phyloP scores from a whole-genome alignment of 2,797 vertebrate species.

The Amazona ochrocephala region DNA sequence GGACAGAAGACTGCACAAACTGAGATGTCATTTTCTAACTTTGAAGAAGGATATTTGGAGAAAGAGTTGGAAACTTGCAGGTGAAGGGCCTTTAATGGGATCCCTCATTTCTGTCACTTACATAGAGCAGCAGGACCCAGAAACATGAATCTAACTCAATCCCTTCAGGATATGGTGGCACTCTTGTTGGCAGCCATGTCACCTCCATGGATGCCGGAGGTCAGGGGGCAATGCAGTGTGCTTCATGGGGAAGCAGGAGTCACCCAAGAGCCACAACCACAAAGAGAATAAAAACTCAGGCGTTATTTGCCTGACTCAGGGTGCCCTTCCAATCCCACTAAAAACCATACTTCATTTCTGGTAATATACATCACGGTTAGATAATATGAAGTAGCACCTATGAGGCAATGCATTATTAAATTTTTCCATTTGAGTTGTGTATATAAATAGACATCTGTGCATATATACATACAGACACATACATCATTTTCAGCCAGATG shows the following conservation, averaged over 20 bases:
- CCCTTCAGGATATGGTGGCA: background rate
- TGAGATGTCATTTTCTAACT: background rate
- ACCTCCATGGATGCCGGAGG: accelerated
- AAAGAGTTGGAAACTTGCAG: background rate
- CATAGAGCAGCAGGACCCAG: background rate
- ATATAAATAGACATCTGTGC: background rate
- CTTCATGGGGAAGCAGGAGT: background rate
- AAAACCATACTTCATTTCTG: background rate
- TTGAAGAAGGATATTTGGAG: background rate
- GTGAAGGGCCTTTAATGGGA: background rate
- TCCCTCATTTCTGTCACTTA: background rate
- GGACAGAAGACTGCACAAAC: background rate
- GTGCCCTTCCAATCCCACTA: background rate
- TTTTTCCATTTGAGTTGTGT: background rate
- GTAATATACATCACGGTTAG: background rate
- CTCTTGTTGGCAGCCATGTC: background rate
- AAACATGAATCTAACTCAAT: background rate
- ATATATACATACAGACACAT: too few species aligned
- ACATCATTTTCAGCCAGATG: background rate
- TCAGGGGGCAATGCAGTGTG: accelerated
- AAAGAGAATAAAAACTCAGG: background rate
- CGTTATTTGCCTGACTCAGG: background rate
- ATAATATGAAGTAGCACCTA: background rate
- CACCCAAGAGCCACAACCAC: background rate
- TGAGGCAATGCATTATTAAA: background rate